Base-by-base conservation (phyloP, 2,888 invertebrate genomes). In the Cephus nigrinus region DNA sequence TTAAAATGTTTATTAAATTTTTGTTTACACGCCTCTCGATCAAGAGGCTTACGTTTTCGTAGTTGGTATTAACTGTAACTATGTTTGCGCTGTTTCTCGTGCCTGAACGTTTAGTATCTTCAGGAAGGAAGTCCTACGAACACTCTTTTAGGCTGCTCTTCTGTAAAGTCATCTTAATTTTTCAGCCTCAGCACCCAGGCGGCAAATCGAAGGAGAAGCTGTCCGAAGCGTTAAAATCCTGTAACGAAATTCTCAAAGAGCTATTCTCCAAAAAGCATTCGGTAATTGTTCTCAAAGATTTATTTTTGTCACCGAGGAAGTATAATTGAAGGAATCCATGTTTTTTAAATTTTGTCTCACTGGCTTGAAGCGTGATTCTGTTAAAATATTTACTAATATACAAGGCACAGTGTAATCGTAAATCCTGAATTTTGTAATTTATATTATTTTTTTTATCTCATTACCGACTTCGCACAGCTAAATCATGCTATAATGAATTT, bases 181-280 rank as follows among this genome's bases (percentile, higher is more conserved):
- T 92, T 69, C 92, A 93, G 89, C 94, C 93, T 81, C 94, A 93
- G 84, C 92, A 94, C 84, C 92, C 93, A 82, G 89, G 90, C 80
- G 90, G 90, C 31, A 97, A 97, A 92, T 94, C 94, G 83, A 97
- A 96, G 92, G 97, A 97, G 90, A 97, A 97, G 92, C 94, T 97
- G 75, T 95, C 96, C 75, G 97, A 97, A 90, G 95, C 97, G 69
- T 93, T 98, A 81, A 97, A 97, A 92, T 96, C 96, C 82, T 98
- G 98, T 92, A 97, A 97, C 92, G 97, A 98, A 93, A 97, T 98
- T 89, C 93, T 98, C 81, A 97, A 97, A 92, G 98, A 98, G 92
- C 93, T 98, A 40, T 98, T 98, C 92, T 96, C 97, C 76, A 98
- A 97, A 92, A 98, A 97, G 91, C 98, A 98, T 93, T 97, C 97